These are phyloP conservation scores for Acestrorhynchus altus DNA, from an alignment of 2,797 vertebrate species.

Conservation along the genomic window DNA sequence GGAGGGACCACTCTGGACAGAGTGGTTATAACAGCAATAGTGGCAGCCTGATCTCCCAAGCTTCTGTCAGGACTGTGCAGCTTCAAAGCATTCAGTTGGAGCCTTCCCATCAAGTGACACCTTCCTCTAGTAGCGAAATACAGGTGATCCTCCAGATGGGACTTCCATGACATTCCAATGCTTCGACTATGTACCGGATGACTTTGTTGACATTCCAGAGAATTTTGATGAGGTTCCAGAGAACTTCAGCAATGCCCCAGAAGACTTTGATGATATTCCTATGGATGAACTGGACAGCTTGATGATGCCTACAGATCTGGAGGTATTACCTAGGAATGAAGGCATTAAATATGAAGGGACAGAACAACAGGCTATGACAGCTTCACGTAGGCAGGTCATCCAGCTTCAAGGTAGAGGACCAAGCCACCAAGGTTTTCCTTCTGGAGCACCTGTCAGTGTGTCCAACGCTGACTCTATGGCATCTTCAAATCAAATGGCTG, in stretches of 20 bases:
- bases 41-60: conserved; percentile 63
- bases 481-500: background rate
- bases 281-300: conserved; percentile 84
- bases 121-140: conserved; percentile 37
- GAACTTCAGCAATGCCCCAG: conserved; percentile 21
- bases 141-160: conserved; percentile 73
- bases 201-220: conserved; percentile 47
- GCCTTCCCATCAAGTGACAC: background rate
- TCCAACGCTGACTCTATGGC: background rate
- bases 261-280: conserved; percentile 74
- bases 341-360: conserved; percentile 65
- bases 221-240: conserved; percentile 25
- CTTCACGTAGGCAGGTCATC: background rate
- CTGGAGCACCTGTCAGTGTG: background rate
- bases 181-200: conserved; percentile 21
- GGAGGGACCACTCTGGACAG: conserved; percentile 72
- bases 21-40: conserved; percentile 73
- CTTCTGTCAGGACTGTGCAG: conserved; percentile 53
- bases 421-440: background rate
- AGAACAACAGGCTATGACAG: background rate
- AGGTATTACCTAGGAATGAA: background rate
- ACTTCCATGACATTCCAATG: conserved; percentile 75
- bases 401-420: conserved; percentile 3
- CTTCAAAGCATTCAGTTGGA: conserved; percentile 42
- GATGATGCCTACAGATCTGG: conserved; percentile 67